A percentile compares a stretch with the other conserved stretches of the same genome.
These are phyloP conservation scores for Orestias chungarensis DNA, from an alignment of 2,797 vertebrate genomes.

Conservation along the genomic window DNA sequence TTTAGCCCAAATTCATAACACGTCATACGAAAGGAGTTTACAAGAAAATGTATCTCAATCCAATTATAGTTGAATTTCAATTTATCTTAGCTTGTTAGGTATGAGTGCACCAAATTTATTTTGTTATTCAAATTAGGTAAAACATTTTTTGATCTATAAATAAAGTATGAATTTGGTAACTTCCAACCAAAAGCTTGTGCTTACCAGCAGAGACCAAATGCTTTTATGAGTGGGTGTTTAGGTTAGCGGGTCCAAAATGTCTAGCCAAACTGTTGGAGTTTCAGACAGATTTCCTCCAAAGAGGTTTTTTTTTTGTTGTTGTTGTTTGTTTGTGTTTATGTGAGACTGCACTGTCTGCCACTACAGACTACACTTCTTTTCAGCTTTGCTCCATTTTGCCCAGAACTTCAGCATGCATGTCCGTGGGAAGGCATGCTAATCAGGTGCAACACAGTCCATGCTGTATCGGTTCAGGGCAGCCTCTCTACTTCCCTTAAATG, in stretches of 20 bases:
- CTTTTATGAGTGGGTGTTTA: background rate
- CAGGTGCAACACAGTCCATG: constrained; percentile 24
- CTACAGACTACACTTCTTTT: constrained; percentile 25
- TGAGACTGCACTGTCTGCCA: constrained; percentile 12
- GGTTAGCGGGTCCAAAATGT: background rate
- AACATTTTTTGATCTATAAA: too few species aligned
- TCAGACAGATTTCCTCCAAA: constrained; percentile 54
- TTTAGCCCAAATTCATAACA: too few species aligned
- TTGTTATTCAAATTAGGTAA: too few species aligned
- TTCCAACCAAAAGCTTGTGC: background rate
- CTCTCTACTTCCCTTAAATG: background rate
- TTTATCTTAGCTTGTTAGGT: too few species aligned
- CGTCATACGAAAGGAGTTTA: too few species aligned
- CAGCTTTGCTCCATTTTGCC: constrained; percentile 39
- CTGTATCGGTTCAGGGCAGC: background rate
- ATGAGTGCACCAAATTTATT: too few species aligned
- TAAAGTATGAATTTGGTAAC: background rate
- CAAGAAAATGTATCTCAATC: too few species aligned
- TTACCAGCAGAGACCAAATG: background rate
- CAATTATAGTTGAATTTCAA: too few species aligned
- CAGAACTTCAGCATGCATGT: constrained; percentile 37
- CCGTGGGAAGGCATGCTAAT: constrained; percentile 60
- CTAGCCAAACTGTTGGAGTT: constrained; percentile 35
- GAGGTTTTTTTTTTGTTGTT: too few species aligned
- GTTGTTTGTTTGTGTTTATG: constrained; percentile 9